These are phyloP conservation scores for Tapera naevia DNA, from an alignment of 2,797 vertebrate species.

Conservation along the genomic window DNA sequence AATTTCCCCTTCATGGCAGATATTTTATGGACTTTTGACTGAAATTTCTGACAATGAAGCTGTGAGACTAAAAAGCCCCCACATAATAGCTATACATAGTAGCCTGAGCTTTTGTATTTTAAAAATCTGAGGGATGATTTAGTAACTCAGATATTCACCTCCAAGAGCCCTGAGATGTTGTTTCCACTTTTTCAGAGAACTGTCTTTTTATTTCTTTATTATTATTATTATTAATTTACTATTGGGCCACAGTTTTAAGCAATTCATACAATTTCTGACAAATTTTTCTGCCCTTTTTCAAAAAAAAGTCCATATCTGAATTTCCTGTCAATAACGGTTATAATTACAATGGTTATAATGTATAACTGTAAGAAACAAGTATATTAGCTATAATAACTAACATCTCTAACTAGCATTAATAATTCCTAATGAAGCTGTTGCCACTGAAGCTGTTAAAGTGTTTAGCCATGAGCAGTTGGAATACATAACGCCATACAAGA, in stretches of 20 bases:
- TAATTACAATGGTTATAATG: neutral
- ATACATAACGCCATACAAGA: neutral
- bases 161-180: neutral
- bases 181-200: neutral
- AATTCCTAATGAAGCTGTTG: neutral
- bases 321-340: neutral
- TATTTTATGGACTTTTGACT: constrained; percentile 56
- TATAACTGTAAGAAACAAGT: neutral
- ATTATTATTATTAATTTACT: neutral
- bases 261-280: neutral
- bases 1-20: constrained; percentile 37
- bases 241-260: neutral
- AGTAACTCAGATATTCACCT: neutral
- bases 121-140: neutral
- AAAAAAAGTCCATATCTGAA: neutral
- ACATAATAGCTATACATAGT: neutral
- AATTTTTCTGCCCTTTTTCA: neutral
- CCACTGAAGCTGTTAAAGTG: neutral
- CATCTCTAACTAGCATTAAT: neutral
- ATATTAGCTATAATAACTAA: neutral
- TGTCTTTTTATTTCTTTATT: neutral
- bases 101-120: neutral
- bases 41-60: constrained; percentile 47
- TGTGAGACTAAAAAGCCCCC: accelerated
- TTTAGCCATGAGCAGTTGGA: neutral